A percentile compares a stretch with the other conserved stretches of the same genome.
Conservation (phyloP, 1,140 invertebrate species). For the Drosophila elegans region DNA sequence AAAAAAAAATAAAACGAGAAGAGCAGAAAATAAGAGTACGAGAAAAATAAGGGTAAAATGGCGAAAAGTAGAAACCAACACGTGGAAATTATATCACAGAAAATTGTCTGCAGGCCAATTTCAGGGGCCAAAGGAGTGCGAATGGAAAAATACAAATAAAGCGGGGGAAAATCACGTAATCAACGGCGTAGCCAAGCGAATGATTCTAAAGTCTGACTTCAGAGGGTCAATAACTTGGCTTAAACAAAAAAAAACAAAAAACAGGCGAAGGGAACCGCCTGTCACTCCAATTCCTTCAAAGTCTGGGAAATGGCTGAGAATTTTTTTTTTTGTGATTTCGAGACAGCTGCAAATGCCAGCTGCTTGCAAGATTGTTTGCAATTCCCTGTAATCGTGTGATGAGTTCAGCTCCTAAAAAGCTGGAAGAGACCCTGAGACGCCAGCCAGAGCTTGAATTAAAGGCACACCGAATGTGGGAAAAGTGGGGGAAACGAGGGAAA, state of each 20-base stretch:
- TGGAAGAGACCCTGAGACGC: slow-evolving; percentile 39
- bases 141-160: slow-evolving; percentile 16
- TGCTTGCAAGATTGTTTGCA: slow-evolving; percentile 19
- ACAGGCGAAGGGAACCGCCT: neutral
- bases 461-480: neutral
- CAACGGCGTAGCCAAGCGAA: slow-evolving; percentile 44
- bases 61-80: slow-evolving; percentile 51
- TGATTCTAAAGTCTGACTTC: slow-evolving; percentile 42
- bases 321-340: neutral
- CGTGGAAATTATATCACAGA: slow-evolving; percentile 60
- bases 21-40: slow-evolving; percentile 11
- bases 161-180: slow-evolving; percentile 23
- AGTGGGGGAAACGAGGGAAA: neutral
- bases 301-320: slow-evolving; percentile 7
- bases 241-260: slow-evolving; percentile 1
- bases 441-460: slow-evolving; percentile 24
- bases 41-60: slow-evolving; percentile 31
- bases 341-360: slow-evolving; percentile 41
- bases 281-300: neutral
- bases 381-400: slow-evolving; percentile 39
- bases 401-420: slow-evolving; percentile 11
- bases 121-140: slow-evolving; percentile 17
- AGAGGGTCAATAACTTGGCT: slow-evolving; percentile 72
- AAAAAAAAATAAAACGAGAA: slow-evolving; percentile 30
- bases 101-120: slow-evolving; percentile 46